Base-by-base conservation (phyloP, 2,888 invertebrate genomes). In the Phortica okadai region DNA sequence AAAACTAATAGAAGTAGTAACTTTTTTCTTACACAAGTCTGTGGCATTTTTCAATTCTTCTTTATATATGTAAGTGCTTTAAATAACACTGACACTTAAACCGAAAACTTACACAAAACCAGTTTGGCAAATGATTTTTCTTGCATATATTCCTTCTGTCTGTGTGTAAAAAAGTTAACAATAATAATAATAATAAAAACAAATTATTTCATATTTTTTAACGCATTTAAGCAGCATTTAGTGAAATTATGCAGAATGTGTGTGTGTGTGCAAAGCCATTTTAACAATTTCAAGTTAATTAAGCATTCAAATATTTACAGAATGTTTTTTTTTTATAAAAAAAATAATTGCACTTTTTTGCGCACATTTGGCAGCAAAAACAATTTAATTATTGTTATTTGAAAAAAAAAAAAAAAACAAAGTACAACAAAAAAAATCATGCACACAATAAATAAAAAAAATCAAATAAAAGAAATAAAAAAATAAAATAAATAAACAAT, bases 121-220 rank as follows among this genome's bases (percentile, higher is more conserved):
- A 84, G 80, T 67, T 83, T 85, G 85, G 85, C 85, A 87, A 83
- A 78, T 80, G 76, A 81, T 77, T 79, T 79, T 76, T 74, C 79
- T 78, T 80, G 81, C 82, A 85, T 82, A 85, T 82, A 77, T 78
- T 77, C 75, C 75, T 81, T 41, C 33, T 62, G 25, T 73, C 50
- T 25, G 33, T 56, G 54, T 72, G 25, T 72, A 54, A 62, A 25
- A 8, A 56, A 56, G 4, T 56, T 21, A 62, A 62, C 7, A 62
- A 44, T 14, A 67, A 54, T 54, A 33, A 33, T 33, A 1, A 33
- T 16, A 69, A 69, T 21, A 25, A 70, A 70, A 54, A 10, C 3
- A 70, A 54, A 25, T 45, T 11, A 70, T 50, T 16, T 50, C 50
- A 70, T 70, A 21, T 66, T 41, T 41, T 67, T 41, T 42, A 67